Percentiles rank a stretch among this genome's conserved stretches.
Evolutionary conservation across 2,113 vertebrate genomes (phyloP).

Genomic region (Bubo blakistoni): DNA sequence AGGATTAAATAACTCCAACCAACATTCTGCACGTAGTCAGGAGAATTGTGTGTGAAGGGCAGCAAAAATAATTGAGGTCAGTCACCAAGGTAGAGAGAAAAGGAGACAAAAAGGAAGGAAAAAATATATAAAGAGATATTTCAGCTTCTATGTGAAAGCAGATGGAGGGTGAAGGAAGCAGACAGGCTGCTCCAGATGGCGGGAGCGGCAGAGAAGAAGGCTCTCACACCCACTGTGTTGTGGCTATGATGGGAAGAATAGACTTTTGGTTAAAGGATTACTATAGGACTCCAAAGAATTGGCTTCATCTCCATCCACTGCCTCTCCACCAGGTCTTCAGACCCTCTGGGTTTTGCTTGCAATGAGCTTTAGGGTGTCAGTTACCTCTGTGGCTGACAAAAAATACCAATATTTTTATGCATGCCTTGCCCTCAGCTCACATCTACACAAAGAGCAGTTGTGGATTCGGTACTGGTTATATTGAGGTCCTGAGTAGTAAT

Average conservation of each 20-base stretch:
- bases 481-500: not conserved
- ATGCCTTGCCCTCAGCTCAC: not conserved
- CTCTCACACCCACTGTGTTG: conserved; percentile 62
- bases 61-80: conserved; percentile 25
- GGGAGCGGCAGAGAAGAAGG: not conserved
- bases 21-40: not conserved
- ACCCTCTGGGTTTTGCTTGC: not conserved
- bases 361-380: not conserved
- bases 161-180: conserved; percentile 63
- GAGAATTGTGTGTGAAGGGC: not conserved
- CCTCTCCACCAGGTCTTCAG: not conserved
- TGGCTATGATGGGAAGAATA: conserved; percentile 41
- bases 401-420: accelerated
- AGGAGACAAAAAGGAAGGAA: not conserved
- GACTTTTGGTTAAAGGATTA: conserved; percentile 1
- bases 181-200: conserved; percentile 59
- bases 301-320: not conserved
- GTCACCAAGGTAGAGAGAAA: not conserved
- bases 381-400: not conserved
- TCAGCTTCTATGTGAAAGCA: conserved; percentile 30
- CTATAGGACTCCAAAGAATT: not conserved
- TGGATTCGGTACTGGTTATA: not conserved
- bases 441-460: not conserved
- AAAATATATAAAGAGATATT: not conserved
- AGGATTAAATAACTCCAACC: conserved; percentile 6